Percentiles rank a stretch among this genome's conserved stretches.
phyloP scores from a whole-genome alignment of 2,888 invertebrate genomes.

The Macrophya alboannulata region DNA sequence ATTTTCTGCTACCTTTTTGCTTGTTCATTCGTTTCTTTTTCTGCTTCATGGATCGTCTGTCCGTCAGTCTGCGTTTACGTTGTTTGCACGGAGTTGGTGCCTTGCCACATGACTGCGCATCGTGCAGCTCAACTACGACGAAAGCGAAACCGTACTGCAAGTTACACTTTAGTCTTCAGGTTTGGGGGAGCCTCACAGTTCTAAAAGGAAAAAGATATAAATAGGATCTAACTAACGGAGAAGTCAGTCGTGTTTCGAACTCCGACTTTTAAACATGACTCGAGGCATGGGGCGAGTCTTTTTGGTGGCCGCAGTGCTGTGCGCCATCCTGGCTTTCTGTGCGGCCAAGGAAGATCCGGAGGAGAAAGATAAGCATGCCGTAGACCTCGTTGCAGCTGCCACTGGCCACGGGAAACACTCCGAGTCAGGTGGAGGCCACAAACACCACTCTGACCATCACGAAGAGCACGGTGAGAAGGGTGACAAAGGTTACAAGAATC shows the following conservation, averaged over 20 bases:
- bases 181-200: slow-evolving; percentile 40
- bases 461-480: slow-evolving; percentile 82
- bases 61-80: slow-evolving; percentile 28
- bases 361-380: slow-evolving; percentile 19
- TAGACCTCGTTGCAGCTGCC: slow-evolving; percentile 81
- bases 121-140: slow-evolving; percentile 30
- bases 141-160: slow-evolving; percentile 51
- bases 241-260: slow-evolving; percentile 56
- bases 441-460: slow-evolving; percentile 80
- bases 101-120: slow-evolving; percentile 59
- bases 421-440: slow-evolving; percentile 78
- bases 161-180: slow-evolving; percentile 31
- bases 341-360: slow-evolving; percentile 43
- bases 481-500: slow-evolving; percentile 81
- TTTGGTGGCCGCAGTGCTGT: slow-evolving; percentile 32
- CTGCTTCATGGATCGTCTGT: slow-evolving; percentile 38
- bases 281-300: slow-evolving; percentile 41
- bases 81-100: slow-evolving; percentile 6
- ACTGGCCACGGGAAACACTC: slow-evolving; percentile 82
- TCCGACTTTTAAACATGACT: slow-evolving; percentile 51
- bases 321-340: slow-evolving; percentile 18
- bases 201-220: slow-evolving; percentile 56
- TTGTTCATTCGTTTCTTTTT: slow-evolving; percentile 32
- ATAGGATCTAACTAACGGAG: slow-evolving; percentile 50
- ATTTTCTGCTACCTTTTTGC: slow-evolving; percentile 17